Conservation (phyloP, 2,888 invertebrate species). For the Chesias legatella region DNA sequence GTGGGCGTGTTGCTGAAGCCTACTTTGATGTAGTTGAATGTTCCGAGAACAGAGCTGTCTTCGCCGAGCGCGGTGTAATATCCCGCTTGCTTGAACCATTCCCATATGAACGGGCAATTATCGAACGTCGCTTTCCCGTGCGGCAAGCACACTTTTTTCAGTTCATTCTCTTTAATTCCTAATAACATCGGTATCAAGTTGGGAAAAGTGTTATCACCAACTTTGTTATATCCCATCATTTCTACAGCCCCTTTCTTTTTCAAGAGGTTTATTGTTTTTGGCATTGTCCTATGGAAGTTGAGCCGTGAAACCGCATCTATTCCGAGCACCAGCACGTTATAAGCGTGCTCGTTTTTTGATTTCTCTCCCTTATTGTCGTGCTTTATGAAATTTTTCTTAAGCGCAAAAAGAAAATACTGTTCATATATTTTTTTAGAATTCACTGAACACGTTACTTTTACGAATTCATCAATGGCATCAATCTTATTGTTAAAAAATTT, state of each 20-base stretch:
- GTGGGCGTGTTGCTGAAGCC: conserved; percentile 90
- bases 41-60: conserved; percentile 88
- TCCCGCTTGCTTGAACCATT: conserved; percentile 85
- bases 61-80: conserved; percentile 91
- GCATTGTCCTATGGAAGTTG: conserved; percentile 92
- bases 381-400: conserved; percentile 42
- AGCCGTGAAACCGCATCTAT: conserved; percentile 92
- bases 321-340: conserved; percentile 90
- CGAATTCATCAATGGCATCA: conserved; percentile 79
- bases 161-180: conserved; percentile 84
- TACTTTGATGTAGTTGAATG: conserved; percentile 88
- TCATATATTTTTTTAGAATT: conserved; percentile 67
- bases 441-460: conserved; percentile 81
- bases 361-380: conserved; percentile 16
- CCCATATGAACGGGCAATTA: conserved; percentile 92
- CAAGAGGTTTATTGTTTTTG: conserved; percentile 83
- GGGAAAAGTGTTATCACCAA: conserved; percentile 96
- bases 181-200: conserved; percentile 92
- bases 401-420: conserved; percentile 84
- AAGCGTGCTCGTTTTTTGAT: conserved; percentile 32
- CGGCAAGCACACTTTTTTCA: conserved; percentile 83
- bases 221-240: conserved; percentile 94
- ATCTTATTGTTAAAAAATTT: conserved; percentile 54
- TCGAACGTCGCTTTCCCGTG: conserved; percentile 83
- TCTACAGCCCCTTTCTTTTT: conserved; percentile 84